These are phyloP conservation scores for Babylonia areolata DNA, from an alignment of 1,140 invertebrate species.

Conservation along the genomic window DNA sequence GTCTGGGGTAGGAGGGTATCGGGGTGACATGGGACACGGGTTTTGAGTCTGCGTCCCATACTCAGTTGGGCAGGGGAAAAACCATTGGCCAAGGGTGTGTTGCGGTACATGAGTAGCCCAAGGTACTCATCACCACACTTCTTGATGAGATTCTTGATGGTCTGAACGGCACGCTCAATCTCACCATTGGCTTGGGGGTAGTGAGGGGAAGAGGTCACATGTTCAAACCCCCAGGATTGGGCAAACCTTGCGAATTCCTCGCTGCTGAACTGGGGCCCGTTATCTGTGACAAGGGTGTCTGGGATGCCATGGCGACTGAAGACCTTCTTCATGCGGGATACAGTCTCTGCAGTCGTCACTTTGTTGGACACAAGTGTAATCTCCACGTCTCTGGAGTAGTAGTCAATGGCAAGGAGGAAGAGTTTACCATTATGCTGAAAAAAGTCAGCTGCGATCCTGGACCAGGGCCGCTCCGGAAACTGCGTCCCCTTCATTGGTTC, in stretches of 20 bases:
- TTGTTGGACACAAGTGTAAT: too few relatives aligned
- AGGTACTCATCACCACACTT: not conserved
- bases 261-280: not conserved
- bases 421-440: slow-evolving; percentile 33
- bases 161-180: too few relatives aligned
- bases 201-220: not conserved
- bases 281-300: slow-evolving; percentile 35
- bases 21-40: not conserved
- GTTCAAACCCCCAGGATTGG: not conserved
- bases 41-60: not conserved
- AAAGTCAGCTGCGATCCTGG: slow-evolving; percentile 32
- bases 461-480: slow-evolving; percentile 45
- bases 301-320: too few relatives aligned
- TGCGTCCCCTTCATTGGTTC: slow-evolving; percentile 41
- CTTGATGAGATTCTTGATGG: not conserved
- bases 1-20: not conserved
- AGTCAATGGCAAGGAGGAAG: too few relatives aligned
- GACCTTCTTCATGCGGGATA: too few relatives aligned
- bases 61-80: not conserved
- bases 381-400: too few relatives aligned
- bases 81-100: not conserved
- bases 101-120: not conserved
- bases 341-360: too few relatives aligned
- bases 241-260: not conserved
- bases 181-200: slow-evolving; percentile 5